These are phyloP conservation scores for Hybognathus amarus DNA, from an alignment of 2,797 vertebrate genomes.

Conservation along the genomic window DNA sequence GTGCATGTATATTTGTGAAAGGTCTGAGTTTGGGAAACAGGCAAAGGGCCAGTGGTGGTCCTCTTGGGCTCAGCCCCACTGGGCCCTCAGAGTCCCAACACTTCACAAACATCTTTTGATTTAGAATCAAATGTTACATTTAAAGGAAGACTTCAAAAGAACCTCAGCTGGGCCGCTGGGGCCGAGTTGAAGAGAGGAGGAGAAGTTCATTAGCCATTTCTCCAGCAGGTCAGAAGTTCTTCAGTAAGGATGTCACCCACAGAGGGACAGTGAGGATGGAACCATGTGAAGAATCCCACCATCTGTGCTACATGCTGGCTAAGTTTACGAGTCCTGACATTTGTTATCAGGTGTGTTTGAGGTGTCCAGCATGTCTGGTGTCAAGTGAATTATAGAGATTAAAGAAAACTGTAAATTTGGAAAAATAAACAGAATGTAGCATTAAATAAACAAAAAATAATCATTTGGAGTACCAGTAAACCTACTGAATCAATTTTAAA, in stretches of 20 bases:
- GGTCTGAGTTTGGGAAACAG: constrained; percentile 59
- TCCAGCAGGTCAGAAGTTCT: constrained; percentile 9
- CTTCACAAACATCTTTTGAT: constrained; percentile 49
- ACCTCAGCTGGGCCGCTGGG: constrained; percentile 17
- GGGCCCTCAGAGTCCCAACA: constrained; percentile 38
- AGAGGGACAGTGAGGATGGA: constrained; percentile 1
- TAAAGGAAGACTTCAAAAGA: constrained; percentile 30
- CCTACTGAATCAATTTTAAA: background rate
- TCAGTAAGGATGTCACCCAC: background rate
- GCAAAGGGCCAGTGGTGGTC: constrained; percentile 47
- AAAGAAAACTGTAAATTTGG: background rate
- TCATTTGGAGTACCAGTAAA: background rate
- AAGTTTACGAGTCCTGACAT: background rate
- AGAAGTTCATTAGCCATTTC: constrained; percentile 25
- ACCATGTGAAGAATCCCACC: constrained; percentile 10
- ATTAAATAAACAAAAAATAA: background rate
- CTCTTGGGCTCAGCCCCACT: constrained; percentile 51
- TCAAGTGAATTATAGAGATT: background rate
- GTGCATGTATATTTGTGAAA: constrained; percentile 12
- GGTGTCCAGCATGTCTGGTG: background rate
- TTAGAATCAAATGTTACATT: constrained; percentile 38
- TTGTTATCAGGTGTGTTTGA: background rate
- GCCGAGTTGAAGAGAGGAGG: constrained; percentile 3
- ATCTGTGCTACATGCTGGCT: constrained; percentile 1
- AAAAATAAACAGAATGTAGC: background rate